A percentile compares a stretch with the other conserved stretches of the same genome.
These are phyloP conservation scores for Eriocheir sinensis DNA, from an alignment of 1,140 invertebrate genomes.

Conservation along the genomic window DNA sequence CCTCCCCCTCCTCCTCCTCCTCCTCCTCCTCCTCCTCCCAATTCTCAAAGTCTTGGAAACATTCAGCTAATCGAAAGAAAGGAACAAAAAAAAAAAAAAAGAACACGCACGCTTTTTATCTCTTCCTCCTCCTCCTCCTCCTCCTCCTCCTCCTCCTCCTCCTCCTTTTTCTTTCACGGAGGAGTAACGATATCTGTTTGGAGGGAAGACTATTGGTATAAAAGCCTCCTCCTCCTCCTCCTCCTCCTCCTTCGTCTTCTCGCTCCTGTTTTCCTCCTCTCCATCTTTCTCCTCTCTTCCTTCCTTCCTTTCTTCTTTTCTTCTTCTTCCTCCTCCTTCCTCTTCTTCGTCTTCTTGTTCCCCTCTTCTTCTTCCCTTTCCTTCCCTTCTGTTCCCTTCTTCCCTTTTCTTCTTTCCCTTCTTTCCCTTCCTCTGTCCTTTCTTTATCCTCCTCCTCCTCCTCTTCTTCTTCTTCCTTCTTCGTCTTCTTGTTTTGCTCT, in stretches of 20 bases:
- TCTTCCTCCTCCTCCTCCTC: background rate
- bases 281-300: background rate
- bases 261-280: too few relatives aligned
- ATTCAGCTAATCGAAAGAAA: background rate
- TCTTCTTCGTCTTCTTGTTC: background rate
- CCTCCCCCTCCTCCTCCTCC: slow-evolving; percentile 10
- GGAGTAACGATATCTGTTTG: background rate
- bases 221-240: slow-evolving; percentile 7
- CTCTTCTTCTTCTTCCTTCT: background rate
- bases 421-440: too few relatives aligned
- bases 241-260: slow-evolving; percentile 3
- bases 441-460: background rate
- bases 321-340: background rate
- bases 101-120: background rate
- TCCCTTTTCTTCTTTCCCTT: background rate
- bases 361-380: background rate
- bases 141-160: slow-evolving; percentile 17
- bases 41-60: background rate
- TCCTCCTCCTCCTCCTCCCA: background rate
- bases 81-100: background rate
- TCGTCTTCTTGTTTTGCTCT: background rate
- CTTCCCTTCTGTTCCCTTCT: background rate
- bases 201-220: background rate
- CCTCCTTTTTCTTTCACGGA: background rate
- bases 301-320: too few relatives aligned